phyloP scores from a whole-genome alignment of 2,113 vertebrate species.

The Perca flavescens region DNA sequence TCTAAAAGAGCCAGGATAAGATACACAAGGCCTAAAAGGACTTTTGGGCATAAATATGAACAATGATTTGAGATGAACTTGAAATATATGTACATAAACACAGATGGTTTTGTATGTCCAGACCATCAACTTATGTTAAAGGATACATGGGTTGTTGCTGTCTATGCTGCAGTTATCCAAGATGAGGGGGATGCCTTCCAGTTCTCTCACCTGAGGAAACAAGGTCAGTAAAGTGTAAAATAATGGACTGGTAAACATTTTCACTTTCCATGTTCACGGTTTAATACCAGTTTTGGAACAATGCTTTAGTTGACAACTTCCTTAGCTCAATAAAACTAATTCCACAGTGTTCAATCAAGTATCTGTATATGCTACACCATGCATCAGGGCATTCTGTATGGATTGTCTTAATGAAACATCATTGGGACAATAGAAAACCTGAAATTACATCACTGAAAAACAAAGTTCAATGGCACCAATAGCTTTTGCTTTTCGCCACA shows the following conservation, averaged over 20 bases:
- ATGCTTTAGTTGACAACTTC: neutral
- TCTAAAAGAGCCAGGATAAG: neutral
- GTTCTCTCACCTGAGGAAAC: constrained; percentile 87
- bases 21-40: neutral
- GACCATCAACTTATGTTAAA: constrained; percentile 76
- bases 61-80: constrained; percentile 3
- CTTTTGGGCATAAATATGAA: constrained; percentile 18
- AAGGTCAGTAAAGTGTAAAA: neutral
- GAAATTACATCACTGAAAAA: neutral
- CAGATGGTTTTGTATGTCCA: constrained; percentile 3
- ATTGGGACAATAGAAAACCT: neutral
- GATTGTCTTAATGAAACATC: neutral
- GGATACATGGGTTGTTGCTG: constrained; percentile 99
- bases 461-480: neutral
- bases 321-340: neutral
- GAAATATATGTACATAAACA: constrained; percentile 1
- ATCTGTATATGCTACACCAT: neutral
- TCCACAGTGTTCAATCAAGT: neutral
- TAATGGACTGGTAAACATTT: neutral
- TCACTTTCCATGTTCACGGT: neutral
- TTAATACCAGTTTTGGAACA: neutral
- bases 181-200: constrained; percentile 94
- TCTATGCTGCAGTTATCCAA: constrained; percentile 95
- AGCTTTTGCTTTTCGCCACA: neutral
- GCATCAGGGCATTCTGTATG: neutral